Base-by-base conservation (phyloP, 1,140 invertebrate genomes). In the Whitmania pigra region DNA sequence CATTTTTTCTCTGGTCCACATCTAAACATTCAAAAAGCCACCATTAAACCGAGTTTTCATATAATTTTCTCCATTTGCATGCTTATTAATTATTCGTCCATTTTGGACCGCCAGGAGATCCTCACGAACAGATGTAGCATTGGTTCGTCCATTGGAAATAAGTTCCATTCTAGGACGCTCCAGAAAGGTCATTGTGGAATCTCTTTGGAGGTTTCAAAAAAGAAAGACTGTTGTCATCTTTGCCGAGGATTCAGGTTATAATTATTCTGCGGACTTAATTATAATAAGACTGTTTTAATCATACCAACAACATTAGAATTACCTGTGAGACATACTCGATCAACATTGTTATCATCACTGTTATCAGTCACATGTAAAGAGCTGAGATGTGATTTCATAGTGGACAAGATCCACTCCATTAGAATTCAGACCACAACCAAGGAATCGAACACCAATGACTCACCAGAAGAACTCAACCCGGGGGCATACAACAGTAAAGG, bases 391-490 rank as follows among this genome's bases (percentile, higher is more conserved):
- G 93, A 95, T 84, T 91, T 97, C 67, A 93, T 94, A 76, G 88
- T 97, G 49, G 93, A 95, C 83, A 87, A 87, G 55, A 93, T 97
- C 73, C 83, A 86, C 71, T 86, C 87, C 7, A 83, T 98, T 63
- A 87, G 88, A 77, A 90, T 98, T 71, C 86, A 90, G 54, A 95
- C 93, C 18, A 96, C 92, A 17, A 96, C 94, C 0, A 87, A 89
- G 77, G 90, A 97, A 80, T 81, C 98, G 4, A 95, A 89, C 78
- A 86, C 97, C 71, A 94, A 97, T 83, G 94, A 97, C 84, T 91
- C 93, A 22, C 94, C 94, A 6, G 93, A 94, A 82, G 88, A 89
- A 72, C 94, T 97, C 84, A 89, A 92, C 84, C 88, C 94, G 27
- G 83, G 89, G 76, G 93, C 92, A 0, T 91, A 89, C 82, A 93